A percentile compares a stretch with the other conserved stretches of the same genome.
Conservation (phyloP, 2,888 invertebrate species). For the Frankliniella intonsa region DNA sequence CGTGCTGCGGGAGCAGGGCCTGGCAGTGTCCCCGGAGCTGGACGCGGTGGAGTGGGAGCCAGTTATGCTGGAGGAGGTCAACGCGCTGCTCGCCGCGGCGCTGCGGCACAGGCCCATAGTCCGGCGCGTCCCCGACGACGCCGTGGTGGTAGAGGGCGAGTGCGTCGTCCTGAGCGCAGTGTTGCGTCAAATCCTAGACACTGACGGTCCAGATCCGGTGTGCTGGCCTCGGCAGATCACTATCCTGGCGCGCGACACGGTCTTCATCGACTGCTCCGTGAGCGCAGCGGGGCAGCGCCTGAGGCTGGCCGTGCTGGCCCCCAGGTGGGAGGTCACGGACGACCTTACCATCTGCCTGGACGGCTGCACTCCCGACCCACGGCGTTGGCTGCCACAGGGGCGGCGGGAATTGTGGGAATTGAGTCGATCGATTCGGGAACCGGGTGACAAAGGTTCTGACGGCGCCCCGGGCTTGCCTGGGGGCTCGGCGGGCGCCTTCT, state of each 20-base stretch:
- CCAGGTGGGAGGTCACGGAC: not conserved
- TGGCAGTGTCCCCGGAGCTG: not conserved
- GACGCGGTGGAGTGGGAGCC: not conserved
- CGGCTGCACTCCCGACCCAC: not conserved
- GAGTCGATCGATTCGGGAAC: not conserved
- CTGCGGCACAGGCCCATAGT: not conserved
- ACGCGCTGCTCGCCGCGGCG: not conserved
- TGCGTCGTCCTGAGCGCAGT: not conserved
- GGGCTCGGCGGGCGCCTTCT: not conserved
- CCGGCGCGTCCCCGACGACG: not conserved
- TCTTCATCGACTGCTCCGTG: not conserved
- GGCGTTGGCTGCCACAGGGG: too few species aligned
- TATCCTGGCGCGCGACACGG: not conserved
- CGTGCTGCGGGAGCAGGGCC: not conserved
- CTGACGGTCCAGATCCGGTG: not conserved
- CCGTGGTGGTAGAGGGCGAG: not conserved
- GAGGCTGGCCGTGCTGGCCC: not conserved
- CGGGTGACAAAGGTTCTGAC: not conserved
- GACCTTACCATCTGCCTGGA: not conserved
- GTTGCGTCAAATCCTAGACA: not conserved
- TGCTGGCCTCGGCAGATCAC: not conserved
- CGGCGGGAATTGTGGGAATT: too few species aligned
- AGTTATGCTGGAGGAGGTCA: not conserved
- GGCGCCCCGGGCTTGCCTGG: not conserved
- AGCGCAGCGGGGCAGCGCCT: not conserved